A percentile compares a stretch with the other conserved stretches of the same genome.
These are phyloP conservation scores for Hymenopus coronatus DNA, from an alignment of 2,888 invertebrate species.

Conservation along the genomic window DNA sequence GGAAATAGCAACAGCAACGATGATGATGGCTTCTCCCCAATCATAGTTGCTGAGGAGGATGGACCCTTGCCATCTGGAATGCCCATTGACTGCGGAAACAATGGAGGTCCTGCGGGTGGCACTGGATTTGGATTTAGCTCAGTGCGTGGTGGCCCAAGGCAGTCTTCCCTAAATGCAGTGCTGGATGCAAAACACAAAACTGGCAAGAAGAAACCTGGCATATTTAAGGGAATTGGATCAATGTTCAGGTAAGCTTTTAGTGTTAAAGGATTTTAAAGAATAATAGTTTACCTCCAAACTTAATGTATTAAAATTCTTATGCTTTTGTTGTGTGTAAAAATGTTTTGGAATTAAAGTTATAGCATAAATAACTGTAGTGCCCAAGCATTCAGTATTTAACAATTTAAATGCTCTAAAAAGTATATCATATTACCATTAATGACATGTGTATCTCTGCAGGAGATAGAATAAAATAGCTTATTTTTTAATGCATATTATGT, in stretches of 20 bases:
- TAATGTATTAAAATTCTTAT: neutral
- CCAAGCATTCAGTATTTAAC: too few relatives aligned
- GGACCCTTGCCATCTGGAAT: slow-evolving; percentile 55
- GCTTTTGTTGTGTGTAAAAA: neutral
- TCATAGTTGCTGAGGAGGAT: slow-evolving; percentile 51
- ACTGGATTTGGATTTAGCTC: slow-evolving; percentile 41
- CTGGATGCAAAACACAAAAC: slow-evolving; percentile 54
- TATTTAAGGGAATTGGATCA: slow-evolving; percentile 74
- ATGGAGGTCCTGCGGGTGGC: neutral
- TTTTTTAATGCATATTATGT: too few relatives aligned
- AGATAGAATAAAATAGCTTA: too few relatives aligned
- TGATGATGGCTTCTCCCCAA: slow-evolving; percentile 2
- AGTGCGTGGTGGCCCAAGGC: slow-evolving; percentile 66
- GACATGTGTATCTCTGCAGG: too few relatives aligned
- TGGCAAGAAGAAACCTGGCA: slow-evolving; percentile 67
- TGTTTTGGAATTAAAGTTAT: neutral
- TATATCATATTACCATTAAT: too few relatives aligned
- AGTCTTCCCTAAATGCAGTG: slow-evolving; percentile 72
- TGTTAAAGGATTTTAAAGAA: neutral
- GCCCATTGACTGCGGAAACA: slow-evolving; percentile 47
- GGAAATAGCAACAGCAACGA: neutral
- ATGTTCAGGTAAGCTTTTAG: slow-evolving; percentile 63
- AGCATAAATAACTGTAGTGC: too few relatives aligned
- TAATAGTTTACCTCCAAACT: slow-evolving; percentile 3
- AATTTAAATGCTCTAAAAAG: too few relatives aligned